A percentile compares a stretch with the other conserved stretches of the same genome.
phyloP scores from a whole-genome alignment of 2,888 invertebrate species.

The Tetranychus truncatus region DNA sequence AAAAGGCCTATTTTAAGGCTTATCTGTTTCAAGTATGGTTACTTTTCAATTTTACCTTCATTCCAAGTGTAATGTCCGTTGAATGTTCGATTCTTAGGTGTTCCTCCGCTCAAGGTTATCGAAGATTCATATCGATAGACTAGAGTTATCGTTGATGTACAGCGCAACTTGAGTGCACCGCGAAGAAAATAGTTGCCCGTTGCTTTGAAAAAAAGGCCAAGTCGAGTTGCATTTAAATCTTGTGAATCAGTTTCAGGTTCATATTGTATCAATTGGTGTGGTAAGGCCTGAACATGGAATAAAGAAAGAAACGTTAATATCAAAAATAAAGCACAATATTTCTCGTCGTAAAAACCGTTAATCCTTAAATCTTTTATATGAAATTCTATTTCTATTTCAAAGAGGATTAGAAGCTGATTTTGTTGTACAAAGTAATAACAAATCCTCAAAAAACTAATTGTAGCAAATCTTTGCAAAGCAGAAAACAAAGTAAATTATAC shows the following conservation, averaged over 20 bases:
- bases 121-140: conserved; percentile 19
- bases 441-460: no score
- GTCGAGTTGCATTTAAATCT: conserved; percentile 11
- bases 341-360: no score
- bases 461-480: no score
- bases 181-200: conserved; percentile 16
- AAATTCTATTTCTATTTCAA: no score
- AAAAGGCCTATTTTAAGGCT: no score
- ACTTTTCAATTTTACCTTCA: conserved; percentile 19
- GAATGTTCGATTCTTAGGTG: conserved; percentile 13
- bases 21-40: no score
- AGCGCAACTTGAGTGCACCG: conserved; percentile 15
- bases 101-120: conserved; percentile 18
- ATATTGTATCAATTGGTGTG: conserved; percentile 12
- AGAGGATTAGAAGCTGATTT: no score
- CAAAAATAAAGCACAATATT: background rate
- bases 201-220: conserved; percentile 16
- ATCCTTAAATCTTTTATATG: no score
- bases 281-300: conserved; percentile 8
- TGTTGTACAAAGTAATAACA: no score
- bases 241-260: conserved; percentile 7
- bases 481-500: no score
- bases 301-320: background rate
- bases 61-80: conserved; percentile 2
- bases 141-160: conserved; percentile 16